Evolutionary conservation across 2,888 invertebrate species (phyloP).

Genomic region (Melanophora roralis): DNA sequence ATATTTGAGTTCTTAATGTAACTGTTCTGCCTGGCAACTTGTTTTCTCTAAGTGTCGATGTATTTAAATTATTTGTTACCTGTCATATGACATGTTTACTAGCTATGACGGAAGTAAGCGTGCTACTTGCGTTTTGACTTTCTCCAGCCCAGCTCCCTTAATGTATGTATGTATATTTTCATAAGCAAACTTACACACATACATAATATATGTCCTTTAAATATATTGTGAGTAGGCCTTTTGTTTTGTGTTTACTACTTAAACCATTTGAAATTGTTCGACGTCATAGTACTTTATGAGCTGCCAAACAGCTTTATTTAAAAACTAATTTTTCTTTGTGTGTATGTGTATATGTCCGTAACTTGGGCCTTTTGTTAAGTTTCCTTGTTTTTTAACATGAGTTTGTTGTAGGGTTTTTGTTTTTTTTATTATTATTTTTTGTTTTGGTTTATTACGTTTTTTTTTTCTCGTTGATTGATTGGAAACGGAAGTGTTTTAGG

Average conservation of each 20-base stretch:
- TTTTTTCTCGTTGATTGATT: slow-evolving; percentile 56
- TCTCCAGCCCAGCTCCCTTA: neutral
- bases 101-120: slow-evolving; percentile 60
- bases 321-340: slow-evolving; percentile 67
- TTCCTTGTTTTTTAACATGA: neutral
- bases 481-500: slow-evolving; percentile 58
- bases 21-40: too few relatives aligned
- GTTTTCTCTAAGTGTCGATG: neutral
- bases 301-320: slow-evolving; percentile 73
- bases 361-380: neutral
- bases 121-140: slow-evolving; percentile 50
- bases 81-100: slow-evolving; percentile 58
- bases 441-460: slow-evolving; percentile 8
- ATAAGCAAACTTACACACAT: neutral
- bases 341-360: neutral
- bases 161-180: neutral
- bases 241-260: neutral
- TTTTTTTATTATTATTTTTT: too few relatives aligned
- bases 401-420: slow-evolving; percentile 20
- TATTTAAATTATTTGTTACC: slow-evolving; percentile 56
- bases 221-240: slow-evolving; percentile 10
- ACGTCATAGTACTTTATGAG: slow-evolving; percentile 73
- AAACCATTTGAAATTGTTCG: neutral
- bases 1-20: too few relatives aligned
- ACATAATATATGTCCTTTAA: neutral